These are phyloP conservation scores for Atta colombica DNA, from an alignment of 1,140 invertebrate genomes.

Conservation along the genomic window DNA sequence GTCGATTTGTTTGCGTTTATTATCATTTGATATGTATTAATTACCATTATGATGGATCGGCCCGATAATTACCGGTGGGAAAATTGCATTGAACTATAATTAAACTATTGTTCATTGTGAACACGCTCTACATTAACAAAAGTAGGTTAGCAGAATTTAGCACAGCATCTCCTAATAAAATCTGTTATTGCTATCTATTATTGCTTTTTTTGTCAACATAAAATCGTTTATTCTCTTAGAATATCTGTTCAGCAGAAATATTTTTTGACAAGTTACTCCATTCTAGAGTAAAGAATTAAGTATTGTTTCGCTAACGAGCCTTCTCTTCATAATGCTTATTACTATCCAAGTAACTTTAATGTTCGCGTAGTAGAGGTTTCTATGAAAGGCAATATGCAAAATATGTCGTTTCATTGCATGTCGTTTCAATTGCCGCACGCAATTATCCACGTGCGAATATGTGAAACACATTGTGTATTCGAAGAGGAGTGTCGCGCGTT, in stretches of 20 bases:
- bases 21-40: constrained; percentile 60
- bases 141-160: neutral
- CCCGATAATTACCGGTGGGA: constrained; percentile 36
- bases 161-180: neutral
- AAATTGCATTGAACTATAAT: constrained; percentile 36
- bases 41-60: constrained; percentile 44
- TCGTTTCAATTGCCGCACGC: neutral
- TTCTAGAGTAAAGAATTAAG: neutral
- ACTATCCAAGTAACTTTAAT: constrained; percentile 34
- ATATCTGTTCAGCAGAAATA: neutral
- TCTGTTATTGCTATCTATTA: neutral
- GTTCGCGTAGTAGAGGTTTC: neutral
- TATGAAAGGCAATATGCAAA: constrained; percentile 49
- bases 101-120: constrained; percentile 11
- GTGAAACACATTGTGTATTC: constrained; percentile 42
- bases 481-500: constrained; percentile 13
- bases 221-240: neutral
- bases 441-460: constrained; percentile 49
- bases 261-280: neutral
- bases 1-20: constrained; percentile 47
- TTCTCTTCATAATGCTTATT: constrained; percentile 7
- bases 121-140: neutral
- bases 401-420: constrained; percentile 9
- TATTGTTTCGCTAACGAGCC: neutral
- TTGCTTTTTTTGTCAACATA: neutral